These are phyloP conservation scores for Hemiprocne comata DNA, from an alignment of 2,113 vertebrate genomes.

Conservation along the genomic window DNA sequence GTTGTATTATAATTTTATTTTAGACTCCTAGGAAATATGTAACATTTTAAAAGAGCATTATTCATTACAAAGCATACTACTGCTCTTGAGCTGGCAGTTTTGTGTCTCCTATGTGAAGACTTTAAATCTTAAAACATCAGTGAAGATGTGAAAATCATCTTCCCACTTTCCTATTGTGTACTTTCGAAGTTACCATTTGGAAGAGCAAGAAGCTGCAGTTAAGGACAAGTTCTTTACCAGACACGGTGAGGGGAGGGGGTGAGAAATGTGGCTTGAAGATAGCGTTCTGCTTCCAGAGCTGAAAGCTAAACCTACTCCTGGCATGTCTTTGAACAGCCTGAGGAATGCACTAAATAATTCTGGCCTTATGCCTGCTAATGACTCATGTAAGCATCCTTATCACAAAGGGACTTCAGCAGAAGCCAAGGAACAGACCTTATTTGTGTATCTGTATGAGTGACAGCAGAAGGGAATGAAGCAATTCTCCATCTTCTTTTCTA, in stretches of 20 bases:
- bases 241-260: neutral
- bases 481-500: neutral
- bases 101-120: neutral
- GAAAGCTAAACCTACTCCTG: slow-evolving; percentile 9
- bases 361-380: neutral
- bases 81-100: neutral
- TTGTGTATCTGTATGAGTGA: neutral
- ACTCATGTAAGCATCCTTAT: slow-evolving; percentile 6
- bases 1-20: neutral
- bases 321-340: neutral
- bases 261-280: neutral
- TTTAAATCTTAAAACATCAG: neutral
- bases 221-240: neutral
- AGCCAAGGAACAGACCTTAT: neutral
- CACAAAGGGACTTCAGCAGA: neutral
- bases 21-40: neutral
- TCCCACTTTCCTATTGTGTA: neutral
- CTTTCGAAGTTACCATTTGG: neutral
- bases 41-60: neutral
- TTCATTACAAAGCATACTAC: neutral
- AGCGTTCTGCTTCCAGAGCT: neutral
- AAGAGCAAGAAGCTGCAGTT: neutral
- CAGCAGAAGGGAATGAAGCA: neutral
- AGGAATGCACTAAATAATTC: neutral
- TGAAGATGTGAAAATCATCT: neutral